A percentile compares a stretch with the other conserved stretches of the same genome.
Evolutionary conservation across 1,140 invertebrate species (phyloP).

Genomic region (Hyles vespertilio): DNA sequence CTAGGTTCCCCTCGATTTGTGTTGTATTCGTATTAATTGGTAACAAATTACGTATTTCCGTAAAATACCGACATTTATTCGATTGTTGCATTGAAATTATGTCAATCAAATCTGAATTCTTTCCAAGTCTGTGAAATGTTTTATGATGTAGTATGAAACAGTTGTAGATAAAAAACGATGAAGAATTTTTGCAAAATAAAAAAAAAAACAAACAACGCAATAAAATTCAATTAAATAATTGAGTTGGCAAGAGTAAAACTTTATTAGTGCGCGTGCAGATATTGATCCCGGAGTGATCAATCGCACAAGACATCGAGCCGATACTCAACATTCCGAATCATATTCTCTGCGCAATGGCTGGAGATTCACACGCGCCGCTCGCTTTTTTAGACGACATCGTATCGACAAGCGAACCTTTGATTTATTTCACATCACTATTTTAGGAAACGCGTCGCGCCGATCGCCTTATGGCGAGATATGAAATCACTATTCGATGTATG

Average conservation of each 20-base stretch:
- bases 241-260: neutral
- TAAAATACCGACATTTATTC: too few species aligned
- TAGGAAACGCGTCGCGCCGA: constrained; percentile 64
- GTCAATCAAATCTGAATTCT: too few species aligned
- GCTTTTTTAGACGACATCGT: constrained; percentile 54
- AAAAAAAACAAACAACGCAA: too few species aligned
- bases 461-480: constrained; percentile 63
- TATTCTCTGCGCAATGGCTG: constrained; percentile 55
- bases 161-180: too few species aligned
- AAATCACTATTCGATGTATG: constrained; percentile 57
- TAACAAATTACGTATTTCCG: too few species aligned
- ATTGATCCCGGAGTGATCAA: constrained; percentile 26
- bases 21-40: too few species aligned
- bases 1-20: too few species aligned
- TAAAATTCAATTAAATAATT: too few species aligned
- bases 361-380: constrained; percentile 63
- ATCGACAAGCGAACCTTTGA: constrained; percentile 61
- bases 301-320: constrained; percentile 41
- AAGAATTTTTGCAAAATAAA: too few species aligned
- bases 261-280: constrained; percentile 4
- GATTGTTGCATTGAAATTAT: too few species aligned
- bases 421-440: constrained; percentile 73
- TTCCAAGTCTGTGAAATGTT: too few species aligned
- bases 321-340: constrained; percentile 40
- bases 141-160: too few species aligned